phyloP scores from a whole-genome alignment of 2,888 invertebrate genomes.

The Yponomeuta malinellus region DNA sequence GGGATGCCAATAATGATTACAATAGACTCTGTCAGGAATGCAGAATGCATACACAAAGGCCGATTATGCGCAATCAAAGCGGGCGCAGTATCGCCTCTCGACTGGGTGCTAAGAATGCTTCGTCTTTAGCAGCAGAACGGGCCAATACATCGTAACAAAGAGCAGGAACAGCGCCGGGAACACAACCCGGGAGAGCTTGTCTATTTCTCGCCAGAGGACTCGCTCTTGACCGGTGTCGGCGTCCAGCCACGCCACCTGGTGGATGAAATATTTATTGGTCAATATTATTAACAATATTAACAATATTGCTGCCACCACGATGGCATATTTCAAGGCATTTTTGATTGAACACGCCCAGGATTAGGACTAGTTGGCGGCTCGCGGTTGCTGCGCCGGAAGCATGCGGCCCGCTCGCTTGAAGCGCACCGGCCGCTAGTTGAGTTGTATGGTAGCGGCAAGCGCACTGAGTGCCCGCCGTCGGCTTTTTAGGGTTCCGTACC shows the following conservation, averaged over 20 bases:
- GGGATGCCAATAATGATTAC: too few species aligned
- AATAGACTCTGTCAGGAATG: too few species aligned
- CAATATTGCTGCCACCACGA: too few species aligned
- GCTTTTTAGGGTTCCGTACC: too few species aligned
- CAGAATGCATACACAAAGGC: neutral
- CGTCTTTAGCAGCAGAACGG: conserved; percentile 82
- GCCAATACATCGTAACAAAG: conserved; percentile 87
- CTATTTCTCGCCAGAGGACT: conserved; percentile 87
- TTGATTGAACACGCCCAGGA: too few species aligned
- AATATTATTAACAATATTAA: neutral
- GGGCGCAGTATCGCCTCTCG: conserved; percentile 9
- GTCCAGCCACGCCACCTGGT: conserved; percentile 79
- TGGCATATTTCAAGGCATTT: too few species aligned
- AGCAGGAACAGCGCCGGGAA: conserved; percentile 87
- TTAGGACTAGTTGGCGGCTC: too few species aligned
- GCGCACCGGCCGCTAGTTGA: too few species aligned
- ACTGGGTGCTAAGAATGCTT: conserved; percentile 60
- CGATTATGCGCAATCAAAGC: neutral
- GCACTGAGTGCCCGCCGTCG: too few species aligned
- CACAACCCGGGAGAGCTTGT: conserved; percentile 83
- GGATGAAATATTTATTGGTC: neutral
- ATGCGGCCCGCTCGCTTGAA: too few species aligned
- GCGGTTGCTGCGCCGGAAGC: too few species aligned
- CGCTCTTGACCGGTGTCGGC: conserved; percentile 81
- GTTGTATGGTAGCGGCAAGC: too few species aligned